Base-by-base conservation (phyloP, 2,888 invertebrate genomes). In the Pseudoips prasinana region DNA sequence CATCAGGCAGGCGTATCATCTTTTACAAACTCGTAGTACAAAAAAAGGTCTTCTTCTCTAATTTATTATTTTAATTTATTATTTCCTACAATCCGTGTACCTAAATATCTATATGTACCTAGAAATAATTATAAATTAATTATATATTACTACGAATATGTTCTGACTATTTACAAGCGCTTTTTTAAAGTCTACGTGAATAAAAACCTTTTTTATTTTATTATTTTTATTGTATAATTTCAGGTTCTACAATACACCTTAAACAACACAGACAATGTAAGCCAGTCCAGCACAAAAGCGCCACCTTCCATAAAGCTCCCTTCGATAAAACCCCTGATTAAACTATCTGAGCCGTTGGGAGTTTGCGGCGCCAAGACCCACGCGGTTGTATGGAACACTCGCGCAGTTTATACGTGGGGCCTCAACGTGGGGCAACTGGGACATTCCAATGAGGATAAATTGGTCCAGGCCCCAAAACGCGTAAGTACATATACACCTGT, bases 351-450 rank as follows among this genome's bases (percentile, higher is more conserved):
- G 1, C 76, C 86, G 0, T 39, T 77, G 3, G 90, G 93, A 0
- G 88, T 96, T 1, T 90, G 91, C 56, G 93, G 94, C 3, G 92
- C 92, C 1, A 88, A 93, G 6, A 92, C 90, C 41, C 95, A 96
- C 75, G 93, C 94, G 0, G 92, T 94, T 1, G 91, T 91, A 7
- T 90, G 94, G 91, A 90, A 92, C 69, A 39, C 73, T 0, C 73
- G 88, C 14, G 89, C 88, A 1, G 75, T 96, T 0, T 95, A 92
- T 71, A 93, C 94, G 0, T 96, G 95, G 93, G 97, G 97, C 1
- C 83, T 92, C 1, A 95, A 97, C 81, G 90, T 92, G 30, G 97
- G 97, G 0, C 96, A 97, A 64, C 79, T 96, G 57, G 96, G 95
- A 1, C 94, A 94, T 47, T 82, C 81, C 45, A 88, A 80, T 67